These are phyloP conservation scores for Microplitis manilae DNA, from an alignment of 2,888 invertebrate genomes.

Conservation along the genomic window DNA sequence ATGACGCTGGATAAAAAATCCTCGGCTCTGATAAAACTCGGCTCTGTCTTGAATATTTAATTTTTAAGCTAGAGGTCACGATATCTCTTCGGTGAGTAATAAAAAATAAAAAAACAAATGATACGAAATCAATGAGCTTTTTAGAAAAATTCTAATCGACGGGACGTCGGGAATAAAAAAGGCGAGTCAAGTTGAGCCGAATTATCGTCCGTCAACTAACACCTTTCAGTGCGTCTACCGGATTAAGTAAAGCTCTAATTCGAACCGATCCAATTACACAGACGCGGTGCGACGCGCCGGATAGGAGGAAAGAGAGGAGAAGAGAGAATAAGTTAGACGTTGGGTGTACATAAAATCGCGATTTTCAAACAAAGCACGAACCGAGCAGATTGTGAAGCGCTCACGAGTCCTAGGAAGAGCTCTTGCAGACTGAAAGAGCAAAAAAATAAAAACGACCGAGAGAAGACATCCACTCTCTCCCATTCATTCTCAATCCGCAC, in stretches of 20 bases:
- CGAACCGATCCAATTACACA: constrained; percentile 64
- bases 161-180: neutral
- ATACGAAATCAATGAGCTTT: neutral
- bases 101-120: neutral
- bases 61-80: neutral
- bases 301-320: constrained; percentile 30
- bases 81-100: constrained; percentile 17
- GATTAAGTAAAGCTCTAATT: constrained; percentile 54
- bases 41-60: constrained; percentile 28
- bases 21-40: neutral
- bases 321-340: constrained; percentile 59
- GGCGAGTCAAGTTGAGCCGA: neutral
- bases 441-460: constrained; percentile 13
- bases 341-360: constrained; percentile 58
- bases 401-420: constrained; percentile 17
- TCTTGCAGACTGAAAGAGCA: neutral
- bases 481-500: constrained; percentile 63
- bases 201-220: neutral
- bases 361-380: constrained; percentile 66
- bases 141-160: neutral
- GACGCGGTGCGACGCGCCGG: constrained; percentile 38
- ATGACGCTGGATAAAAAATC: constrained; percentile 29
- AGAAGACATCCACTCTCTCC: constrained; percentile 39
- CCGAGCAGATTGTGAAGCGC: constrained; percentile 28
- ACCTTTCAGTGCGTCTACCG: constrained; percentile 2